A percentile compares a stretch with the other conserved stretches of the same genome.
Evolutionary conservation across 2,113 vertebrate species (phyloP).

Genomic region (Pollimyrus isidori): DNA sequence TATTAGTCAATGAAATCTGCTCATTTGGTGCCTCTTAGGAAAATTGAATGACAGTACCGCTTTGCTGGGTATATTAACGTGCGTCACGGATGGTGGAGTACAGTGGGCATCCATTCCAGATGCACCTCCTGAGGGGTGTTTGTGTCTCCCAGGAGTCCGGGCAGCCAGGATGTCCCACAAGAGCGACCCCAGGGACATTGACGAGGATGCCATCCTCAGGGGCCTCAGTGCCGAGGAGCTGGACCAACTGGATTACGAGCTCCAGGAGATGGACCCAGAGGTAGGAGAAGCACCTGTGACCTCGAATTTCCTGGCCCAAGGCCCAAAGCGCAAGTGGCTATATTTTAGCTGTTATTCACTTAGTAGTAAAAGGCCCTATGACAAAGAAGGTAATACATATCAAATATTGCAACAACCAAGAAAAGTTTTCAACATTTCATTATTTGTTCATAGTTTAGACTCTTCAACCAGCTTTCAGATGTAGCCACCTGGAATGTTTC

Average conservation of each 20-base stretch:
- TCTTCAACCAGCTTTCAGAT: no score
- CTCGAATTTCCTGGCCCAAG: no score
- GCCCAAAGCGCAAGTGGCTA: background rate
- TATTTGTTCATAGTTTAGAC: no score
- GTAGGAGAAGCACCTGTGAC: constrained; percentile 27
- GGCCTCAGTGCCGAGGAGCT: constrained; percentile 79
- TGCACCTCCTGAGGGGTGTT: background rate
- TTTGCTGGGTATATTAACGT: background rate
- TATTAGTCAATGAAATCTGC: background rate
- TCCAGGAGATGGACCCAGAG: constrained; percentile 94
- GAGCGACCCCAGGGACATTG: constrained; percentile 86
- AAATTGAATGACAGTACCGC: background rate
- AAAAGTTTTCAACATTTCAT: no score
- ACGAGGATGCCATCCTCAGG: constrained; percentile 87
- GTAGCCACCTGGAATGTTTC: no score
- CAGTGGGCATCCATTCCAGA: background rate
- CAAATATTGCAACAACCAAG: no score
- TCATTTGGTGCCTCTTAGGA: background rate
- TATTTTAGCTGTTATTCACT: no score
- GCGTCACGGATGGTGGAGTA: background rate
- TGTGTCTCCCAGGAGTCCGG: constrained; percentile 36
- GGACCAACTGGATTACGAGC: constrained; percentile 76
- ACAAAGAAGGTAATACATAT: no score
- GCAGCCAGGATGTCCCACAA: constrained; percentile 56
- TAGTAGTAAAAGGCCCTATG: no score